Base-by-base conservation (phyloP, 23 tunicate species). In the Diplosoma virens region DNA sequence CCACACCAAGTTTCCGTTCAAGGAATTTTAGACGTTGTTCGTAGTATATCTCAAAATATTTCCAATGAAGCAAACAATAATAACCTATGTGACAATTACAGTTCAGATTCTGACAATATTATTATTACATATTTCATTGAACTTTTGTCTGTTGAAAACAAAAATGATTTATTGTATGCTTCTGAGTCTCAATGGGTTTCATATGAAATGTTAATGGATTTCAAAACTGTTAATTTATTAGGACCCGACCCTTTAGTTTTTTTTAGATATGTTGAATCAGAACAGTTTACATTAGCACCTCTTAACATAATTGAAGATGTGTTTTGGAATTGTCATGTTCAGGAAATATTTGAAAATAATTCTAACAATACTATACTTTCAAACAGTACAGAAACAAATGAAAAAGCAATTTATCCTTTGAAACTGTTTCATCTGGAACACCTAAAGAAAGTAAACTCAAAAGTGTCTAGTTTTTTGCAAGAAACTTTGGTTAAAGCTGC, bases 241-340 rank as follows among this genome's bases (percentile, higher is more conserved):
- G 84, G 84, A 24, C 77, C 84, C 1, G 84, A 80, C 25, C 84
- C 84, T 22, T 50, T 80, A 24, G 16, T 68, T 50, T 68, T 33
- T 32, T 17, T 54, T 26, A 20, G 25, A 68, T 53, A 25, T 34
- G 77, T 67, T 24, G 7, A 68, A 7, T 72, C 70, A 2, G 54
- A 56, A 52, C 5, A 52, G 1, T 33, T 53, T 14, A 7, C 33
- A 17, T 16, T 33, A 11, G 16, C 34, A 14, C 68, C 84, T 0
- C 33, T 5, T 30, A 9, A 47, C 25, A 4, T 33, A 25, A 20
- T 80, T 31, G 26, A 31, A 30, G 77, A 68, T 68, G 33, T 29
- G 71, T 61, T 29, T 29, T 55, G 23, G n/a, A n/a, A n/a, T n/a
- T n/a, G n/a, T n/a, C n/a, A n/a, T n/a, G n/a, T n/a, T n/a, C n/a